Evolutionary conservation across 1,140 invertebrate genomes (phyloP).

Genomic region (Leptinotarsa defecta): DNA sequence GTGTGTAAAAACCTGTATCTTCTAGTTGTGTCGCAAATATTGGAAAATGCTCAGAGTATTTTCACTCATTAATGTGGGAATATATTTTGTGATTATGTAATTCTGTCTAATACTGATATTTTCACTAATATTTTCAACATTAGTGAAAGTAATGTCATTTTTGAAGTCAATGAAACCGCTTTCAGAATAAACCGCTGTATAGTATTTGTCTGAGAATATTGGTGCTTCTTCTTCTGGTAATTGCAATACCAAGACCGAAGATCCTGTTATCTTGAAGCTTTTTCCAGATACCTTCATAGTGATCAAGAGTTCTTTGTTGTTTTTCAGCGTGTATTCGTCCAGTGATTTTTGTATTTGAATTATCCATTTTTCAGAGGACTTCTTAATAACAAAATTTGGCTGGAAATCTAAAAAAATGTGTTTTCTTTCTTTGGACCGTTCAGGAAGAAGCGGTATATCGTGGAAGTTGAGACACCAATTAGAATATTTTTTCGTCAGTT

Average conservation of each 20-base stretch:
- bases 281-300: conserved; percentile 24
- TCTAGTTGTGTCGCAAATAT: too few relatives aligned
- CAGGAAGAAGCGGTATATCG: too few relatives aligned
- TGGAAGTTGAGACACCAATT: too few relatives aligned
- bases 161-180: conserved; percentile 7
- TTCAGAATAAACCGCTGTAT: conserved; percentile 12
- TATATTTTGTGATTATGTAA: too few relatives aligned
- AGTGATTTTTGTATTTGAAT: conserved; percentile 13
- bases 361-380: conserved; percentile 1
- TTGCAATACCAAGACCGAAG: conserved; percentile 8
- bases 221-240: not conserved
- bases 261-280: not conserved
- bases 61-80: too few relatives aligned
- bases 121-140: too few relatives aligned
- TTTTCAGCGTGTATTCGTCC: not conserved
- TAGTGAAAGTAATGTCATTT: not conserved
- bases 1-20: too few relatives aligned
- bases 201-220: not conserved
- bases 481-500: too few relatives aligned
- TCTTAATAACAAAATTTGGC: not conserved
- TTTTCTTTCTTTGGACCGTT: too few relatives aligned
- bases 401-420: conserved; percentile 17
- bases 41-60: too few relatives aligned
- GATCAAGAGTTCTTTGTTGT: conserved; percentile 23
- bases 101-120: too few relatives aligned